These are phyloP conservation scores for Bemisia tabaci DNA, from an alignment of 1,140 invertebrate genomes.

Conservation along the genomic window DNA sequence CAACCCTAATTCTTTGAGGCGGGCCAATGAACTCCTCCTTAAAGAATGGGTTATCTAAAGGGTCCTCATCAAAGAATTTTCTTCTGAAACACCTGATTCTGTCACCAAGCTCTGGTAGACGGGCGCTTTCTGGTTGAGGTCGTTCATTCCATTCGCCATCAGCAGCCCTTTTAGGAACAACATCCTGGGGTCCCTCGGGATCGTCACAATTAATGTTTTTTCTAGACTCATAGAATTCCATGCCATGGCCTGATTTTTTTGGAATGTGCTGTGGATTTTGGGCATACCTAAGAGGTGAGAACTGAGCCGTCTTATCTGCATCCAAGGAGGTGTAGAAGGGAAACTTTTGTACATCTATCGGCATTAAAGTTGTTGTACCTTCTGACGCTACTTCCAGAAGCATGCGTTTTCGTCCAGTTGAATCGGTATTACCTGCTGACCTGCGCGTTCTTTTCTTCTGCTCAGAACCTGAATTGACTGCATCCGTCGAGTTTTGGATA, in stretches of 20 bases:
- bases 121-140: constrained; percentile 22
- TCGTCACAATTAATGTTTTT: constrained; percentile 33
- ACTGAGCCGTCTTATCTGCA: constrained; percentile 27
- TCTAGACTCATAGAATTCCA: constrained; percentile 46
- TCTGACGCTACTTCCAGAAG: constrained; percentile 12
- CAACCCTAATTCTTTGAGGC: constrained; percentile 6
- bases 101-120: constrained; percentile 43
- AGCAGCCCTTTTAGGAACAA: constrained; percentile 30
- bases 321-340: constrained; percentile 30
- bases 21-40: constrained; percentile 35
- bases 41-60: constrained; percentile 59
- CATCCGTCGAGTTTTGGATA: background rate
- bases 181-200: constrained; percentile 27
- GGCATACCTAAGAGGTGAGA: constrained; percentile 43
- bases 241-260: constrained; percentile 33
- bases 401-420: constrained; percentile 9
- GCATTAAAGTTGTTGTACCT: constrained; percentile 16
- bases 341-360: constrained; percentile 32
- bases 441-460: constrained; percentile 15
- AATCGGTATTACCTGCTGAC: constrained; percentile 2
- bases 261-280: constrained; percentile 36
- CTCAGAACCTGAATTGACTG: constrained; percentile 14
- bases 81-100: constrained; percentile 57
- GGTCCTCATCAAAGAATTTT: constrained; percentile 56
- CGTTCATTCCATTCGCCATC: constrained; percentile 24